Percentiles rank a stretch among this genome's conserved stretches.
These are phyloP conservation scores for Enhydra lutris DNA, from an alignment of 2,113 vertebrate genomes.

Conservation along the genomic window DNA sequence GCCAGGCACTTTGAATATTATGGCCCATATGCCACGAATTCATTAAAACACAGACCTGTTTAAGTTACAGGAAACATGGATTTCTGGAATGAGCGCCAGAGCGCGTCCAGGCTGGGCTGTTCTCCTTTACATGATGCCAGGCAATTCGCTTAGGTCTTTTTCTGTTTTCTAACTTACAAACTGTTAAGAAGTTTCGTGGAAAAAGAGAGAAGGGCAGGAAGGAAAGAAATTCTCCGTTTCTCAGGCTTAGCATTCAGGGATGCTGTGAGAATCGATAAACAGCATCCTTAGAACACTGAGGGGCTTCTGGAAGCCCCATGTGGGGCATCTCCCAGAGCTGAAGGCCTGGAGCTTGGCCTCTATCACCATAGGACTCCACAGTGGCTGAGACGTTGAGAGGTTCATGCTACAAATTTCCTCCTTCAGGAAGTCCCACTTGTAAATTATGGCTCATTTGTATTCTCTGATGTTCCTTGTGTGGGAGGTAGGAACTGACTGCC, in stretches of 20 bases:
- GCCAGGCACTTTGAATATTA: constrained; percentile 61
- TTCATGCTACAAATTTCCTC: constrained; percentile 25
- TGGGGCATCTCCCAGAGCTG: background rate
- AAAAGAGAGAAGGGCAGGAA: background rate
- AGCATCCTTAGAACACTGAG: background rate
- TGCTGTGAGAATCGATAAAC: background rate
- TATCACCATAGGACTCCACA: background rate
- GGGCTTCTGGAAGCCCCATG: constrained; percentile 9
- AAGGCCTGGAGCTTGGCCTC: background rate
- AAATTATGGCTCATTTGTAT: constrained; percentile 46
- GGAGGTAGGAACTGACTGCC: constrained; percentile 54
- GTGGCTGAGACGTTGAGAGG: background rate
- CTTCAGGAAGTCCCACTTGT: constrained; percentile 23
- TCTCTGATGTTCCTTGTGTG: constrained; percentile 49
- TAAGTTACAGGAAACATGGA: constrained; percentile 47
- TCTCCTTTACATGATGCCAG: constrained; percentile 37
- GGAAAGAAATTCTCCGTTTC: background rate
- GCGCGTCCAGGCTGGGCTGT: constrained; percentile 31
- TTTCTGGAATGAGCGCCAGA: constrained; percentile 56
- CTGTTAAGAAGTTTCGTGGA: background rate
- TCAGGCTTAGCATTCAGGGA: background rate
- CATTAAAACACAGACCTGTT: constrained; percentile 65
- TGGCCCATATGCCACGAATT: constrained; percentile 40
- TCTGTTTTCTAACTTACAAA: constrained; percentile 29
- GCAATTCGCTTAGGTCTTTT: constrained; percentile 37